phyloP scores from a whole-genome alignment of 2,888 invertebrate genomes.

The Diaprepes abbreviatus region DNA sequence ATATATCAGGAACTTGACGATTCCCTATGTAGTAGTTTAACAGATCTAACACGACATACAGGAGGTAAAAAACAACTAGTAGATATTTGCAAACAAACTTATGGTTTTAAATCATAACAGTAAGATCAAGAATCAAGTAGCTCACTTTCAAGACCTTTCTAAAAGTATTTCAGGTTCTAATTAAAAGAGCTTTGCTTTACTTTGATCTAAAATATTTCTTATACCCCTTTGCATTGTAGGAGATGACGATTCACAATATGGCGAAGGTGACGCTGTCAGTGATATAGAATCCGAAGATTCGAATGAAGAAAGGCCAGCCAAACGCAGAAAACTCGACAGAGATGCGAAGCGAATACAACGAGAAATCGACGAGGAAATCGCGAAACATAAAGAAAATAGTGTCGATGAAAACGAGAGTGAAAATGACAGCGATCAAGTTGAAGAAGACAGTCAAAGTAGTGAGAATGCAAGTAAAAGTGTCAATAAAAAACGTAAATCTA shows the following conservation, averaged over 20 bases:
- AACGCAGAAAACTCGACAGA: constrained; percentile 50
- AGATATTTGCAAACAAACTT: no score
- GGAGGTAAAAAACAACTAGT: constrained; percentile 59
- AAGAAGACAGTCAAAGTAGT: constrained; percentile 35
- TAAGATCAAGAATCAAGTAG: no score
- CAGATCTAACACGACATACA: constrained; percentile 58
- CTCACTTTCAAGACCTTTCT: no score
- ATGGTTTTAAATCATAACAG: no score
- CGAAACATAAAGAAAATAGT: constrained; percentile 43
- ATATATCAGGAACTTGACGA: constrained; percentile 62
- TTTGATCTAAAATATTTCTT: no score
- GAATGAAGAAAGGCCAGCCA: constrained; percentile 47
- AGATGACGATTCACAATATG: constrained; percentile 45
- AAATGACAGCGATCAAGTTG: constrained; percentile 30
- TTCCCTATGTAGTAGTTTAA: constrained; percentile 61
- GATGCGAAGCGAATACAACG: constrained; percentile 41
- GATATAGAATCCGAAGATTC: constrained; percentile 58
- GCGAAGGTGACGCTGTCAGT: constrained; percentile 47
- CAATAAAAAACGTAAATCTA: no score
- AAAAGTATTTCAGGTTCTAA: no score
- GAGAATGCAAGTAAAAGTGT: no score
- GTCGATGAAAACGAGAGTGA: constrained; percentile 40
- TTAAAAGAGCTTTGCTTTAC: no score
- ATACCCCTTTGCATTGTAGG: background rate
- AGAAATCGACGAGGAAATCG: constrained; percentile 43